Evolutionary conservation across 37 sponge, comb jelly and placozoan genomes (phyloP).

Genomic region (Ianthella basta): DNA sequence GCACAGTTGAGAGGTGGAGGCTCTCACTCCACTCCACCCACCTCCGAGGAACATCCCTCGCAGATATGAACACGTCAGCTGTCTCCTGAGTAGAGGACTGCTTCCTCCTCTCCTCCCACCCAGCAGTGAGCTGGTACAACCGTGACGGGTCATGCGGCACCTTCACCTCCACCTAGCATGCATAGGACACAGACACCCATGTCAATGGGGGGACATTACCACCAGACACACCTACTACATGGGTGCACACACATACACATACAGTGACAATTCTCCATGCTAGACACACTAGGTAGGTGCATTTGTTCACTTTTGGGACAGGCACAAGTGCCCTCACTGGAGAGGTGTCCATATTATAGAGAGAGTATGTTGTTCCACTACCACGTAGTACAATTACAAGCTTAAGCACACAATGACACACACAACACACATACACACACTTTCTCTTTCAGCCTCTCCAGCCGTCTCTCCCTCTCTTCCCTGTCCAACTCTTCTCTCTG

Average conservation of each 20-base stretch:
- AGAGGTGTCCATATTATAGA: too few species aligned
- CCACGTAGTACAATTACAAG: too few species aligned
- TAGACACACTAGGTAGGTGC: too few species aligned
- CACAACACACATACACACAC: constrained; percentile 34
- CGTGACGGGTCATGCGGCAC: constrained; percentile 72
- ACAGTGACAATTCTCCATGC: not conserved
- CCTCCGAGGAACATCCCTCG: constrained; percentile 56
- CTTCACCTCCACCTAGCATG: constrained; percentile 59
- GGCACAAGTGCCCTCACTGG: too few species aligned
- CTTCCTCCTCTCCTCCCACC: constrained; percentile 74
- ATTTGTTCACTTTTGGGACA: too few species aligned
- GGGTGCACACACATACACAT: not conserved
- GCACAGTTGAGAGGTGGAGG: too few species aligned
- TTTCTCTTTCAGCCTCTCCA: constrained; percentile 59
- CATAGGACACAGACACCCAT: not conserved
- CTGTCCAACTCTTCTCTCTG: constrained; percentile 35
- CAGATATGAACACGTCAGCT: constrained; percentile 13
- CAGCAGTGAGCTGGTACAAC: constrained; percentile 63
- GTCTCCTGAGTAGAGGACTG: constrained; percentile 1
- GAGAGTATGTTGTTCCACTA: too few species aligned
- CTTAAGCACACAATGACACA: not conserved
- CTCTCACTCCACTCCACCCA: not conserved
- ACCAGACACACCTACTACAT: not conserved
- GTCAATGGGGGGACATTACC: not conserved
- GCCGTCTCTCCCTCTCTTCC: constrained; percentile 37